Conservation (phyloP, 2,797 vertebrate species). For the Leptodactylus fallax region DNA sequence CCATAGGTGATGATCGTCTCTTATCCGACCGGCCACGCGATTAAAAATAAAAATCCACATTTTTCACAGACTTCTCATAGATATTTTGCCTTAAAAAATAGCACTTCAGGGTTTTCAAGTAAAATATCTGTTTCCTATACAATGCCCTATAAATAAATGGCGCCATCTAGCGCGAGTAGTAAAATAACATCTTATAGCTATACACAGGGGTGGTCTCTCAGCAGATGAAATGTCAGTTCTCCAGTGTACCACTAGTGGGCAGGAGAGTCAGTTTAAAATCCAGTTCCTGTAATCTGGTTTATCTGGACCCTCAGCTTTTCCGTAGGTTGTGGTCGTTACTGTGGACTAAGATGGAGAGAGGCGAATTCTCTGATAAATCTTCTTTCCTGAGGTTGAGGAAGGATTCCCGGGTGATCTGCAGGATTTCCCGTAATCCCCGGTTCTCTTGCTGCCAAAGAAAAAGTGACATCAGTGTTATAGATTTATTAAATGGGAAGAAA, state of each 20-base stretch:
- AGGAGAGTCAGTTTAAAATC: constrained; percentile 51
- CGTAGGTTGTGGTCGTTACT: constrained; percentile 88
- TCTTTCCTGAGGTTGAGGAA: constrained; percentile 91
- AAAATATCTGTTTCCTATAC: constrained; percentile 24
- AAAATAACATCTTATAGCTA: constrained; percentile 5
- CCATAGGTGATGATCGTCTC: neutral
- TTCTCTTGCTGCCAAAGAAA: constrained; percentile 88
- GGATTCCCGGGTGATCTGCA: constrained; percentile 95
- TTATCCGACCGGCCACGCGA: neutral
- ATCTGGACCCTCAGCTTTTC: constrained; percentile 81
- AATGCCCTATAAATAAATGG: constrained; percentile 38
- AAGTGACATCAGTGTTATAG: no score
- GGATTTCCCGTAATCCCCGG: constrained; percentile 89
- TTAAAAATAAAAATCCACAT: neutral
- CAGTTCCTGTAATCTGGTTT: constrained; percentile 58
- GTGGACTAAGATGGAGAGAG: constrained; percentile 87
- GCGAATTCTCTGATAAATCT: constrained; percentile 85
- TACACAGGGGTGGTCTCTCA: neutral
- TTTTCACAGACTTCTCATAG: neutral
- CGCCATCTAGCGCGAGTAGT: neutral
- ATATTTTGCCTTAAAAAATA: neutral
- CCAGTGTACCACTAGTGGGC: constrained; percentile 36
- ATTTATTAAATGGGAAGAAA: neutral
- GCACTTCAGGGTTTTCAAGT: constrained; percentile 22
- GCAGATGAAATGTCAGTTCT: constrained; percentile 22